These are phyloP conservation scores for Habroteleia sp. DNA, from an alignment of 2,888 invertebrate species.

Conservation along the genomic window DNA sequence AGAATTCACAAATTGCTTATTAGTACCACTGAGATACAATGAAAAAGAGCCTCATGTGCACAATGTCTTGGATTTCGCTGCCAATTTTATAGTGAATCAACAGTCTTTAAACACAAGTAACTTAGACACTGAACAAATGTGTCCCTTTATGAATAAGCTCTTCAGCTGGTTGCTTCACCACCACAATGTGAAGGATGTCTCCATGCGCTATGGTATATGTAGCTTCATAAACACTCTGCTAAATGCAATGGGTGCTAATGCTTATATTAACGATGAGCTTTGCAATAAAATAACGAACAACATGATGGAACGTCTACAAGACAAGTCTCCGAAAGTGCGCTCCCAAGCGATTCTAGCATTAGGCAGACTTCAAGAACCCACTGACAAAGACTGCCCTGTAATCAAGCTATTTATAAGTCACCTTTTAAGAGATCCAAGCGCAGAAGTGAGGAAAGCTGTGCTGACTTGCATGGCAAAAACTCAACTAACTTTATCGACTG, in stretches of 20 bases:
- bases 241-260: constrained; percentile 88
- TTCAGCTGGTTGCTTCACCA: constrained; percentile 84
- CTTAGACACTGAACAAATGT: constrained; percentile 80
- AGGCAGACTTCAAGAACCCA: constrained; percentile 90
- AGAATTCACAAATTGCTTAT: constrained; percentile 85
- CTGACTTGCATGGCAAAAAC: constrained; percentile 89
- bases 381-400: constrained; percentile 88
- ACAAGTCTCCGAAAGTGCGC: constrained; percentile 88
- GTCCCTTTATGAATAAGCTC: constrained; percentile 83
- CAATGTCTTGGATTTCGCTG: constrained; percentile 86
- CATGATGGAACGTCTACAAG: constrained; percentile 86
- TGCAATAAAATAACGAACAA: constrained; percentile 87
- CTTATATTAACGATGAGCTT: constrained; percentile 88
- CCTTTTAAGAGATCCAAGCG: constrained; percentile 87
- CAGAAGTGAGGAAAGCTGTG: constrained; percentile 88
- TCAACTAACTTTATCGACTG: constrained; percentile 86
- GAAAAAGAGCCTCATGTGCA: constrained; percentile 87
- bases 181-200: constrained; percentile 82
- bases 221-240: constrained; percentile 89
- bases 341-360: constrained; percentile 90
- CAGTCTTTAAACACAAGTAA: constrained; percentile 77
- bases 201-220: constrained; percentile 88
- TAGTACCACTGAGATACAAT: constrained; percentile 85
- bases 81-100: constrained; percentile 86
- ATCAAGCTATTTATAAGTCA: constrained; percentile 88